These are phyloP conservation scores for Lordiphosa clarofinis DNA, from an alignment of 1,140 invertebrate species.

Conservation along the genomic window DNA sequence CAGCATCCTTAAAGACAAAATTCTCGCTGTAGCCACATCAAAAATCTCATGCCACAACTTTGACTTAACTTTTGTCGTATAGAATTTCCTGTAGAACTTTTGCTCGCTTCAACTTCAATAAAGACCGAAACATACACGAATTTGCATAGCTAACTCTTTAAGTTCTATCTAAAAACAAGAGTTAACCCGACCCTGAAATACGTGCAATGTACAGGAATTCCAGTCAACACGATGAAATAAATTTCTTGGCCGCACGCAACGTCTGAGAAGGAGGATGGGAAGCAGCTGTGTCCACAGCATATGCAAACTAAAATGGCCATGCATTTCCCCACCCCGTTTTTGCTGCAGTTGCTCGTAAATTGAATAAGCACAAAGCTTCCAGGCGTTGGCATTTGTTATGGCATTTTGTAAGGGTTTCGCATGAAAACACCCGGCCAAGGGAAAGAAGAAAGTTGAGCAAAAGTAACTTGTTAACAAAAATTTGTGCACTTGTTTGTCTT, in stretches of 20 bases:
- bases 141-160: slow-evolving; percentile 30
- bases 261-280: neutral
- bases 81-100: slow-evolving; percentile 43
- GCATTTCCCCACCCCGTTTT: slow-evolving; percentile 11
- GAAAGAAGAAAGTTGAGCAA: slow-evolving; percentile 43
- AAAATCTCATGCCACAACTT: neutral
- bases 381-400: slow-evolving; percentile 29
- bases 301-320: slow-evolving; percentile 33
- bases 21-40: no score
- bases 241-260: slow-evolving; percentile 43
- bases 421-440: slow-evolving; percentile 13
- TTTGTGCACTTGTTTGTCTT: slow-evolving; percentile 25
- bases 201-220: slow-evolving; percentile 26
- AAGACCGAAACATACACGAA: slow-evolving; percentile 39
- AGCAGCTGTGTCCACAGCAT: slow-evolving; percentile 1
- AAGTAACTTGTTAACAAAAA: slow-evolving; percentile 48
- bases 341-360: slow-evolving; percentile 61
- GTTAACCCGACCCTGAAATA: slow-evolving; percentile 6
- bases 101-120: slow-evolving; percentile 41
- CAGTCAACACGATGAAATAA: slow-evolving; percentile 47
- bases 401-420: slow-evolving; percentile 25
- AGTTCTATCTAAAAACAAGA: slow-evolving; percentile 19
- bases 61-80: slow-evolving; percentile 50
- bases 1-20: no score
- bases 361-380: slow-evolving; percentile 45